Evolutionary conservation across 2,113 vertebrate genomes (phyloP).

Genomic region (Gallinago media): DNA sequence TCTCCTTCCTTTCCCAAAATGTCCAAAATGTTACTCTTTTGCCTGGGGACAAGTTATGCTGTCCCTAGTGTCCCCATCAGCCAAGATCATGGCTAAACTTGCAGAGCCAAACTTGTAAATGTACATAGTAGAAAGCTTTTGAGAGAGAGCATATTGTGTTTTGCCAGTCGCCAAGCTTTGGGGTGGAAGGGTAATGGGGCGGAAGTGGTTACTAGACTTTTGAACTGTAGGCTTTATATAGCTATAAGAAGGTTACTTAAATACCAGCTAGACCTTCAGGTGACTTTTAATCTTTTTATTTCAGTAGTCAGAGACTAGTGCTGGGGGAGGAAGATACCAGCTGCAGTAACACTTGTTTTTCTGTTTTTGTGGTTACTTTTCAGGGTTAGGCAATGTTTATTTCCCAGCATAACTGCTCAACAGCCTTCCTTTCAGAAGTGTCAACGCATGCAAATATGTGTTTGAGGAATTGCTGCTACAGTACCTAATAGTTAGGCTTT

Average conservation of each 20-base stretch:
- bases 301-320: background rate
- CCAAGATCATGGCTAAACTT: background rate
- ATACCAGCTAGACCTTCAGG: background rate
- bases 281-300: conserved; percentile 7
- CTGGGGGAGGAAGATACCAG: conserved; percentile 4
- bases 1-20: background rate
- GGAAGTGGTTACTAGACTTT: background rate
- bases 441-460: conserved; percentile 15
- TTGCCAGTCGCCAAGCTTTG: background rate
- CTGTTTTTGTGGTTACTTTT: conserved; percentile 78
- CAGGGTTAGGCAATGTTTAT: conserved; percentile 80
- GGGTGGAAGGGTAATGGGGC: background rate
- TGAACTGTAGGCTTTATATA: background rate
- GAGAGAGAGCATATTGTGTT: background rate
- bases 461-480: conserved; percentile 25
- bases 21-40: background rate
- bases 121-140: background rate
- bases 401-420: conserved; percentile 73
- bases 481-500: background rate
- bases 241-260: background rate
- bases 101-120: background rate
- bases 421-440: conserved; percentile 31
- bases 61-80: background rate
- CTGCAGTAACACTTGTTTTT: conserved; percentile 53
- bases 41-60: background rate